Percentiles rank a stretch among this genome's conserved stretches.
Conservation (phyloP, 2,797 vertebrate species). For the Eulemur mongoz region DNA sequence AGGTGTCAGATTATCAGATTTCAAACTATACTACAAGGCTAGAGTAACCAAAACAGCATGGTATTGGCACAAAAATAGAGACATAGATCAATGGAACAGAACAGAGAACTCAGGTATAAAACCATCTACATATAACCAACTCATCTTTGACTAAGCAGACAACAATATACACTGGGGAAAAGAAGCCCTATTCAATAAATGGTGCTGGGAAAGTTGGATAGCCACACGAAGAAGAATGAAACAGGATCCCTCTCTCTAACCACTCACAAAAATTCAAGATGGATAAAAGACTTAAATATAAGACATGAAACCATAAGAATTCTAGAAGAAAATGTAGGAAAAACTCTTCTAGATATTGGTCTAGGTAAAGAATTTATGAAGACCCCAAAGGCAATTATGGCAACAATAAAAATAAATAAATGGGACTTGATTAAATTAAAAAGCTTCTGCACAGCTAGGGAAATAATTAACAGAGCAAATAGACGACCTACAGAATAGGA, state of each 20-base stretch:
- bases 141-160: not conserved
- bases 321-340: not conserved
- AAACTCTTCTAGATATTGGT: not conserved
- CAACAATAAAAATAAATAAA: not conserved
- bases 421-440: not conserved
- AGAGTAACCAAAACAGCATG: not conserved
- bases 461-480: not conserved
- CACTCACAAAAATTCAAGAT: not conserved
- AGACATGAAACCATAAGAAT: not conserved
- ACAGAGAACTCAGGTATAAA: not conserved
- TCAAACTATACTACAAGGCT: not conserved
- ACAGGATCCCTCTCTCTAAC: not conserved
- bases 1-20: not conserved
- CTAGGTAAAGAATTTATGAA: not conserved
- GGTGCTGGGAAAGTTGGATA: not conserved
- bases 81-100: not conserved
- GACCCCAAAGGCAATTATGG: not conserved
- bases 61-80: not conserved
- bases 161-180: not conserved
- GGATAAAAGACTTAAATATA: not conserved
- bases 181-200: not conserved
- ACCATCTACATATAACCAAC: not conserved
- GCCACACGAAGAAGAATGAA: not conserved
- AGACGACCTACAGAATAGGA: not conserved
- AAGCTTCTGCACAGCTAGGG: not conserved